phyloP scores from a whole-genome alignment of 2,888 invertebrate genomes.

The Leptinotarsa haldemani region DNA sequence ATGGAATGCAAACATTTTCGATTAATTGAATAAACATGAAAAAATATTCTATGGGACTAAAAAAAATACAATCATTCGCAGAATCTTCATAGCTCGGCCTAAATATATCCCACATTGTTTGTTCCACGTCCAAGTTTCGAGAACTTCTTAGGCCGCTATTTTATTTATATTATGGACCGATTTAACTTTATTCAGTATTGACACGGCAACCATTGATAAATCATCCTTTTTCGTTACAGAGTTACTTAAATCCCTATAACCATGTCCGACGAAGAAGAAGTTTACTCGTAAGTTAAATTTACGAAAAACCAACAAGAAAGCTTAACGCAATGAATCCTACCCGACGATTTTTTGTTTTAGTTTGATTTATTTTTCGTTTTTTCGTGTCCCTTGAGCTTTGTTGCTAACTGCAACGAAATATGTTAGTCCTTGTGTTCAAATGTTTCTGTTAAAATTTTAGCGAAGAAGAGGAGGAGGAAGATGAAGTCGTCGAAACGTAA shows the following conservation, averaged over 20 bases:
- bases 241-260: conserved; percentile 73
- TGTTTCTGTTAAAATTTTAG: conserved; percentile 65
- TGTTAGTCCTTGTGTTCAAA: conserved; percentile 45
- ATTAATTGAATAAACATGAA: neutral
- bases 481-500: conserved; percentile 79
- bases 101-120: conserved; percentile 43
- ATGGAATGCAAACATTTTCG: too few species aligned
- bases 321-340: conserved; percentile 44
- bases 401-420: conserved; percentile 50
- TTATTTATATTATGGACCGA: conserved; percentile 30
- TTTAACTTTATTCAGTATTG: conserved; percentile 31
- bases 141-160: conserved; percentile 29
- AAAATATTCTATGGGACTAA: neutral
- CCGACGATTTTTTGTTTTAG: conserved; percentile 20
- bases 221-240: conserved; percentile 67
- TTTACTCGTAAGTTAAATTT: conserved; percentile 86
- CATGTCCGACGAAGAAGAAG: conserved; percentile 96
- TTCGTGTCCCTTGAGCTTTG: conserved; percentile 49
- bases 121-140: conserved; percentile 47
- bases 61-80: conserved; percentile 1
- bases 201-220: conserved; percentile 13
- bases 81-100: conserved; percentile 11
- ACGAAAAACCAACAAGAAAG: conserved; percentile 31
- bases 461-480: conserved; percentile 83
- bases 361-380: conserved; percentile 32